phyloP scores from a whole-genome alignment of 2,113 vertebrate genomes.

The Marcusenius ussheri region DNA sequence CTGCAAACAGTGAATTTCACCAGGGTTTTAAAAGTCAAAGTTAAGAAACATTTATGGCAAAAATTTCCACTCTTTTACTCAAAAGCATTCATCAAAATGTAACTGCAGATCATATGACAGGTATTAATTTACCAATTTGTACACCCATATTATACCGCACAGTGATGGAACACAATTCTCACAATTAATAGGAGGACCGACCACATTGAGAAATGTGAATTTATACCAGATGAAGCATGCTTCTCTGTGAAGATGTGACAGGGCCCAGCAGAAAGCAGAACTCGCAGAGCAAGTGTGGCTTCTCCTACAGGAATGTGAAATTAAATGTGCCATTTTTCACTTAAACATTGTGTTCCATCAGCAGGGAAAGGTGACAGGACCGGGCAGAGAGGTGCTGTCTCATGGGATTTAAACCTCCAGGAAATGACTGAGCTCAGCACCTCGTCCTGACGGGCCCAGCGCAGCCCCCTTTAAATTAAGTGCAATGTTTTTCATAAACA shows the following conservation, averaged over 20 bases:
- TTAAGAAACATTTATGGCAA: neutral
- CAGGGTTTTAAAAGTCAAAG: neutral
- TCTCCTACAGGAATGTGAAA: slow-evolving; percentile 57
- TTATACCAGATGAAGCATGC: neutral
- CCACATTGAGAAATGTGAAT: neutral
- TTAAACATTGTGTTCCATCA: slow-evolving; percentile 67
- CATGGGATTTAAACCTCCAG: slow-evolving; percentile 63
- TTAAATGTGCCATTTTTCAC: slow-evolving; percentile 61
- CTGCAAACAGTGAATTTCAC: neutral
- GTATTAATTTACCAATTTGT: slow-evolving; percentile 15
- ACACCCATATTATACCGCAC: neutral
- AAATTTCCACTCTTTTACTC: neutral
- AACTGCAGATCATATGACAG: neutral
- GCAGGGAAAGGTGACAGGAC: slow-evolving; percentile 56
- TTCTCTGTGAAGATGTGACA: neutral
- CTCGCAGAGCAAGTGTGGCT: slow-evolving; percentile 43
- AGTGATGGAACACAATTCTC: neutral
- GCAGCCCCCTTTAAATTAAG: slow-evolving; percentile 61
- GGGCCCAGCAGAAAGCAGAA: neutral
- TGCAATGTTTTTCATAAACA: slow-evolving; percentile 64
- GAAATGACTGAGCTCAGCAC: slow-evolving; percentile 73
- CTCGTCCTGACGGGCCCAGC: slow-evolving; percentile 59
- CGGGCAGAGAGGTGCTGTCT: slow-evolving; percentile 68
- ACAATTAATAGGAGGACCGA: neutral
- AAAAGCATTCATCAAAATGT: neutral